A percentile compares a stretch with the other conserved stretches of the same genome.
These are phyloP conservation scores for Chionis minor DNA, from an alignment of 2,113 vertebrate genomes.

Conservation along the genomic window DNA sequence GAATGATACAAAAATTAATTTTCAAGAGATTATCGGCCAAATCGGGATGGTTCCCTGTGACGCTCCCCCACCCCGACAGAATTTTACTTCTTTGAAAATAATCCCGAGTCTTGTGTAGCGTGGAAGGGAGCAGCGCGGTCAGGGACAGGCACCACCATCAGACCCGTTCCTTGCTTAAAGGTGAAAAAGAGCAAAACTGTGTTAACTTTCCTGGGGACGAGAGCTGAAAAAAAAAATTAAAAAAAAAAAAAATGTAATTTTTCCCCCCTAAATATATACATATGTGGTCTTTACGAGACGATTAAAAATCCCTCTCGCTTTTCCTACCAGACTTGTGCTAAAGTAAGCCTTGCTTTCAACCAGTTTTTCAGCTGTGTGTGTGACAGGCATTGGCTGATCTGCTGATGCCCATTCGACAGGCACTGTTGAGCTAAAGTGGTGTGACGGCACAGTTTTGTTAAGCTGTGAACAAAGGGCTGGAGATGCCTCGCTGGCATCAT, in stretches of 20 bases:
- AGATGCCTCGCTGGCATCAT: constrained; percentile 88
- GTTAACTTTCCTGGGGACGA: not conserved
- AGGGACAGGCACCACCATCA: not conserved
- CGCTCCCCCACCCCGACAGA: not conserved
- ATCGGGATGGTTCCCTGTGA: rapidly evolving
- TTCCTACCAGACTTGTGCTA: constrained; percentile 72
- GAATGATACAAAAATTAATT: not conserved
- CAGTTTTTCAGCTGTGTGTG: constrained; percentile 81
- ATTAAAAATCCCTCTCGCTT: constrained; percentile 76
- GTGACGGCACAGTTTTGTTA: constrained; percentile 99
- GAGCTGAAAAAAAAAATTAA: not conserved
- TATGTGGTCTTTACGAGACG: constrained; percentile 51
- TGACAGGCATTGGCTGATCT: constrained; percentile 88
- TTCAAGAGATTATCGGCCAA: constrained; percentile 11
- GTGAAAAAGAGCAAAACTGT: constrained; percentile 46
- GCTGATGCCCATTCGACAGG: constrained; percentile 94
- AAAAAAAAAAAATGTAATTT: not conserved
- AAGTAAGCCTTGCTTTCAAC: constrained; percentile 83
- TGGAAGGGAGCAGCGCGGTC: not conserved
- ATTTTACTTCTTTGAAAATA: not conserved
- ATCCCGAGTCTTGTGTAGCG: not conserved
- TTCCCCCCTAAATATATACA: not conserved
- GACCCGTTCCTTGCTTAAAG: constrained; percentile 12
- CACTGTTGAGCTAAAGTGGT: constrained; percentile 96
- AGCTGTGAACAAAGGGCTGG: constrained; percentile 95